Evolutionary conservation across 2,888 invertebrate genomes (phyloP).

Genomic region (Pyrocoelia pectoralis): DNA sequence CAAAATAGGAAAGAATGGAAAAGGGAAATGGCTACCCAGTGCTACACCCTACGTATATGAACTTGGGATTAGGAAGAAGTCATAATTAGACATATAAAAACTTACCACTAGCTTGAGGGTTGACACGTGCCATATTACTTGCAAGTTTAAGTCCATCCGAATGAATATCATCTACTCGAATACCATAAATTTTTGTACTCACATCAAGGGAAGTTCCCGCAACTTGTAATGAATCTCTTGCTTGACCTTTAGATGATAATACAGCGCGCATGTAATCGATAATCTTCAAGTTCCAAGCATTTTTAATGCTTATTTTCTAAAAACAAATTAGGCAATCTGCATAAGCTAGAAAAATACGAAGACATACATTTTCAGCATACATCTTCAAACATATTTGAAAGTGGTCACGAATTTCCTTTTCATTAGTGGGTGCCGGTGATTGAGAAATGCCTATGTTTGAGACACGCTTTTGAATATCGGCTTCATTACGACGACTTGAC

Average conservation of each 20-base stretch:
- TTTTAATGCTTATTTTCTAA: constrained; percentile 86
- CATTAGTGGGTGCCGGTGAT: constrained; percentile 55
- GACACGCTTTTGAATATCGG: constrained; percentile 45
- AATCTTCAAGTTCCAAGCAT: constrained; percentile 87
- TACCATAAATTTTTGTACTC: constrained; percentile 86
- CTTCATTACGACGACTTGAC: constrained; percentile 55
- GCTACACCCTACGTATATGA: no score
- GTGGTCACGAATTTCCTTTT: constrained; percentile 69
- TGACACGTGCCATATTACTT: constrained; percentile 64
- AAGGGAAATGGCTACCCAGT: no score
- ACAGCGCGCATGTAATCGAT: constrained; percentile 86
- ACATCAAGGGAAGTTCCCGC: constrained; percentile 89
- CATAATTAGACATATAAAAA: no score
- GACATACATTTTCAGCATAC: constrained; percentile 79
- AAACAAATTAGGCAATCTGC: background rate
- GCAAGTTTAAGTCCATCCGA: constrained; percentile 82
- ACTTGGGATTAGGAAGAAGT: no score
- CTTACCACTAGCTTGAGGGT: constrained; percentile 20
- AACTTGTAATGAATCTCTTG: constrained; percentile 76
- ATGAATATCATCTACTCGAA: constrained; percentile 86
- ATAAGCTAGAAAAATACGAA: background rate
- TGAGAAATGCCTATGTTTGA: constrained; percentile 38
- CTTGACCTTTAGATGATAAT: constrained; percentile 71
- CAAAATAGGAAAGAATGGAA: no score
- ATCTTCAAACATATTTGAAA: constrained; percentile 79